These are phyloP conservation scores for Synergus itoensis DNA, from an alignment of 2,888 invertebrate genomes.

Conservation along the genomic window DNA sequence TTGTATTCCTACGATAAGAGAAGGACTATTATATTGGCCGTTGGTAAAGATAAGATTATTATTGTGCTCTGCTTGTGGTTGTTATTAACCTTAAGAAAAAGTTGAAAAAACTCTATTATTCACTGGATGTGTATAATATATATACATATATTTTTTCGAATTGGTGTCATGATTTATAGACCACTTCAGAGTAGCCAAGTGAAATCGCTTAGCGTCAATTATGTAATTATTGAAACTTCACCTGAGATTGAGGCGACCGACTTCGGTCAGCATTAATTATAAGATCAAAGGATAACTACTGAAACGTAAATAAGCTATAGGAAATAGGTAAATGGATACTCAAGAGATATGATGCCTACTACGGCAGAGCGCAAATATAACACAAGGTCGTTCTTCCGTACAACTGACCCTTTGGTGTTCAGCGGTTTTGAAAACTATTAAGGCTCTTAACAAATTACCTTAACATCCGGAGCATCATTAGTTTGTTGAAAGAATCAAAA, in stretches of 20 bases:
- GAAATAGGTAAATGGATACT: constrained; percentile 28
- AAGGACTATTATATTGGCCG: too few species aligned
- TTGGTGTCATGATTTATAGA: not conserved
- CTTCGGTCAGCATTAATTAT: constrained; percentile 54
- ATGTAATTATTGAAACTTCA: constrained; percentile 50
- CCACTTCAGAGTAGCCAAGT: not conserved
- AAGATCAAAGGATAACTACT: constrained; percentile 55
- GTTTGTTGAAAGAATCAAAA: not conserved
- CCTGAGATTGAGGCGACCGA: constrained; percentile 40
- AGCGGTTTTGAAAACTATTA: not conserved
- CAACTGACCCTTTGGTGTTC: not conserved
- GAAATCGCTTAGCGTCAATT: constrained; percentile 44
- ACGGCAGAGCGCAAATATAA: constrained; percentile 31
- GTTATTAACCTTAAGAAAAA: too few species aligned
- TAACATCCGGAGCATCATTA: not conserved
- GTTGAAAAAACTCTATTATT: too few species aligned
- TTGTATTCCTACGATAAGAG: too few species aligned
- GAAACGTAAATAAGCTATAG: constrained; percentile 48
- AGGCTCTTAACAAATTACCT: not conserved
- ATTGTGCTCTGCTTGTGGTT: too few species aligned
- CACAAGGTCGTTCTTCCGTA: constrained; percentile 47
- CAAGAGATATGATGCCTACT: constrained; percentile 39
- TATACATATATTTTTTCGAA: too few species aligned
- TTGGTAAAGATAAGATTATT: too few species aligned
- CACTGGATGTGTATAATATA: too few species aligned